Evolutionary conservation across 2,888 invertebrate species (phyloP).

Genomic region (Muscina levida): DNA sequence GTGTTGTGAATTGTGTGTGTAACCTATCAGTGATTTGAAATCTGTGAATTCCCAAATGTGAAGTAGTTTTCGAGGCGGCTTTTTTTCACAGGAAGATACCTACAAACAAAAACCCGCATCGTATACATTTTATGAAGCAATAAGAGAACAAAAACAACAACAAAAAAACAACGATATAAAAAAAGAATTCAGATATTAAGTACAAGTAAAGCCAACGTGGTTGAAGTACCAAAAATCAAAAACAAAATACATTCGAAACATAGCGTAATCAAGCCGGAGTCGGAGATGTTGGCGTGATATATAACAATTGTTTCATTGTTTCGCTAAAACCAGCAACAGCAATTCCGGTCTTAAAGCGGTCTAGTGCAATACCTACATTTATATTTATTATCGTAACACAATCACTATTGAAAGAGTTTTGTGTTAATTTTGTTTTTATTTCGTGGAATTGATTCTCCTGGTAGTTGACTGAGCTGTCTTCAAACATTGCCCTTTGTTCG

Average conservation of each 20-base stretch:
- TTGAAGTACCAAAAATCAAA: constrained; percentile 14
- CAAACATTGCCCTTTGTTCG: background rate
- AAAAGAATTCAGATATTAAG: too few species aligned
- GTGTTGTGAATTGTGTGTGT: background rate
- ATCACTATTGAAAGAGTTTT: too few species aligned
- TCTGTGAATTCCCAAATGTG: constrained; percentile 55
- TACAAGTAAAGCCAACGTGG: too few species aligned
- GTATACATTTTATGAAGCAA: constrained; percentile 51
- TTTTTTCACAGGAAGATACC: constrained; percentile 23
- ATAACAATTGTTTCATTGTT: constrained; percentile 47
- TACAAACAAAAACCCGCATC: constrained; percentile 13
- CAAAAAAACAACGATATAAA: constrained; percentile 37
- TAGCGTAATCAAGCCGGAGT: constrained; percentile 22
- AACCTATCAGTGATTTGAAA: constrained; percentile 63
- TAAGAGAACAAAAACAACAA: background rate
- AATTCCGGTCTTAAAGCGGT: background rate
- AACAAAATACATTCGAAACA: too few species aligned
- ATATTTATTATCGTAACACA: too few species aligned
- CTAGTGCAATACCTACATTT: too few species aligned
- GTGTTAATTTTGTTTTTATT: too few species aligned
- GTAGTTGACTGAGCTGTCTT: background rate
- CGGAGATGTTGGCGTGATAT: constrained; percentile 51
- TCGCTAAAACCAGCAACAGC: background rate
- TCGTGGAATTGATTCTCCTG: too few species aligned
- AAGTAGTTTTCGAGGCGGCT: constrained; percentile 17